Conservation (phyloP, 2,797 vertebrate species). For the Cirrhinus molitorella region DNA sequence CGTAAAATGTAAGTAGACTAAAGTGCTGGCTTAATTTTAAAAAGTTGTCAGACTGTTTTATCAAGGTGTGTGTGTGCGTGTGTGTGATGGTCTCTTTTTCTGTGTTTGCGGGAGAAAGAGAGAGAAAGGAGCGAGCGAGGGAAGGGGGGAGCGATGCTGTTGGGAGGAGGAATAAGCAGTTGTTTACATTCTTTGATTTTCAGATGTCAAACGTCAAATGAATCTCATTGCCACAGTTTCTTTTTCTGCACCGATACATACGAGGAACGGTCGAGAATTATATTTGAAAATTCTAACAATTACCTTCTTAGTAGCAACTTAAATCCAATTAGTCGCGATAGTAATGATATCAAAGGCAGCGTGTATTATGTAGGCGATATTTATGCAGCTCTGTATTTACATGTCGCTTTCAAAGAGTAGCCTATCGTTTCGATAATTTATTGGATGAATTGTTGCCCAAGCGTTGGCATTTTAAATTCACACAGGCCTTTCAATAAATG, state of each 20-base stretch:
- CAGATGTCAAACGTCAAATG: constrained; percentile 74
- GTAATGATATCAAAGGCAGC: constrained; percentile 18
- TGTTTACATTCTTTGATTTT: constrained; percentile 72
- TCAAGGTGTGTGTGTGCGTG: constrained; percentile 49
- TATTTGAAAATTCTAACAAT: neutral
- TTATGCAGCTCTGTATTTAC: neutral
- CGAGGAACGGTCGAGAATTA: neutral
- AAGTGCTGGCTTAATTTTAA: constrained; percentile 24
- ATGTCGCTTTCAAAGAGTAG: neutral
- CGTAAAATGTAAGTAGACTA: neutral
- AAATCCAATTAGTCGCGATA: neutral
- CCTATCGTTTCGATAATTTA: neutral
- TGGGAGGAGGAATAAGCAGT: constrained; percentile 65
- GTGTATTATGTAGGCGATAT: constrained; percentile 6
- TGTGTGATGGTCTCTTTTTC: constrained; percentile 30
- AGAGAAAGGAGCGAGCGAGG: constrained; percentile 31
- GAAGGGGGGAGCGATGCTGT: constrained; percentile 65
- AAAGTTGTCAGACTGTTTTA: constrained; percentile 23
- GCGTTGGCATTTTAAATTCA: neutral
- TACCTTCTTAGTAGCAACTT: neutral
- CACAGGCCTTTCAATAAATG: neutral
- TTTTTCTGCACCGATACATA: constrained; percentile 9
- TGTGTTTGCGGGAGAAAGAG: constrained; percentile 39
- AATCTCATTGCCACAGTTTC: constrained; percentile 58
- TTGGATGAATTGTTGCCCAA: neutral